phyloP scores from a whole-genome alignment of 2,888 invertebrate species.

The Argynnis bischoffii region DNA sequence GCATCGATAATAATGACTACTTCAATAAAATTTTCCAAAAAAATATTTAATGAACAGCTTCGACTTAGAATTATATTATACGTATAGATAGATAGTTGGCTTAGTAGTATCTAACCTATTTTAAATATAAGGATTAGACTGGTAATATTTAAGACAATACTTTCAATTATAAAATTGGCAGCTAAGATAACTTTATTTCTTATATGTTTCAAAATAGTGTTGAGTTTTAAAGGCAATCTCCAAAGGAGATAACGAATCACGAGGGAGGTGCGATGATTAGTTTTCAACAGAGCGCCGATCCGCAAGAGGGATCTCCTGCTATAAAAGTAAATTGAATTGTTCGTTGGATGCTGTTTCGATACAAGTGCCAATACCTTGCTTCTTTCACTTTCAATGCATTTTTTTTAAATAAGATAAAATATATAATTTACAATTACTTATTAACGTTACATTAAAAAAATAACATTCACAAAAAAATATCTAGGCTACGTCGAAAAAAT shows the following conservation, averaged over 20 bases:
- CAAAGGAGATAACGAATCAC: slow-evolving; percentile 61
- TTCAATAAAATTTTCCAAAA: no score
- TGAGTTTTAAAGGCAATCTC: slow-evolving; percentile 41
- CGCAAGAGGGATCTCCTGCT: slow-evolving; percentile 69
- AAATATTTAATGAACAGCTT: no score
- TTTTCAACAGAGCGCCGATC: slow-evolving; percentile 64
- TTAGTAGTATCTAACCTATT: no score
- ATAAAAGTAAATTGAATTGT: slow-evolving; percentile 81
- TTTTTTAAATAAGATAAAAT: not conserved
- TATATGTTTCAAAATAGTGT: slow-evolving; percentile 12
- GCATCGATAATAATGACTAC: no score
- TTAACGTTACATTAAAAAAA: no score
- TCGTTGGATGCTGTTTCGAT: slow-evolving; percentile 59
- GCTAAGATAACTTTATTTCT: not conserved
- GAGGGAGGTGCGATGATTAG: slow-evolving; percentile 70
- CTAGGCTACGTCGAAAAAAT: no score
- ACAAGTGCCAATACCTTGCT: slow-evolving; percentile 56
- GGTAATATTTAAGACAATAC: not conserved
- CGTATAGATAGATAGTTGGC: no score
- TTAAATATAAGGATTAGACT: no score
- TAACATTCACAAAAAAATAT: no score
- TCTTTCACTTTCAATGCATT: slow-evolving; percentile 59
- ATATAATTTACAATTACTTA: not conserved
- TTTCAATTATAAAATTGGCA: not conserved
- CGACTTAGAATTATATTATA: no score